Percentiles rank a stretch among this genome's conserved stretches.
Evolutionary conservation across 37 sponge, comb jelly and placozoan genomes (phyloP).

Genomic region (Geodia barretti): DNA sequence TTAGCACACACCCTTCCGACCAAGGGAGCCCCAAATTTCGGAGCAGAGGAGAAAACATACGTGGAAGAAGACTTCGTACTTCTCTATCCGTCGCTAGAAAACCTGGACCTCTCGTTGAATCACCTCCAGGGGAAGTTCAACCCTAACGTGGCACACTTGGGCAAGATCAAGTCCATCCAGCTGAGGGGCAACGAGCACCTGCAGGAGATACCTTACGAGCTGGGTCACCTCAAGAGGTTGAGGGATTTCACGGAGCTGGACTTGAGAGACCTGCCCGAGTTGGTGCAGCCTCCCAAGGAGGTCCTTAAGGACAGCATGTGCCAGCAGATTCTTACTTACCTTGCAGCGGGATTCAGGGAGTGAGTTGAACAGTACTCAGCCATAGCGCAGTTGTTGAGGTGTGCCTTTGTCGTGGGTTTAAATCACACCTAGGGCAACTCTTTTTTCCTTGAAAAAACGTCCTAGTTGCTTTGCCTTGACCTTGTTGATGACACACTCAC

Average conservation of each 20-base stretch:
- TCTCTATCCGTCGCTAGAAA: conserved; percentile 50
- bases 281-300: conserved; percentile 51
- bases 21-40: neutral
- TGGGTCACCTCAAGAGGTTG: conserved; percentile 50
- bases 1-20: neutral
- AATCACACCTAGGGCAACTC: neutral
- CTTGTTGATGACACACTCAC: no score
- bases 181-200: conserved; percentile 26
- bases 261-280: conserved; percentile 20
- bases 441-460: neutral
- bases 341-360: conserved; percentile 50
- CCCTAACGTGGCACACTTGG: conserved; percentile 25
- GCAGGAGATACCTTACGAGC: conserved; percentile 38
- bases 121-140: conserved; percentile 32
- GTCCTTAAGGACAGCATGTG: conserved; percentile 1
- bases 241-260: conserved; percentile 9
- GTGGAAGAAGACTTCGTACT: neutral
- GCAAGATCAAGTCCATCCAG: conserved; percentile 24
- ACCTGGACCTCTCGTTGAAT: conserved; percentile 47
- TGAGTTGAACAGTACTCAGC: no score
- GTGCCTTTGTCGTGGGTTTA: neutral
- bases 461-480: no score
- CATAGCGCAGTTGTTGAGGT: neutral
- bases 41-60: neutral
- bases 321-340: conserved; percentile 47